A percentile compares a stretch with the other conserved stretches of the same genome.
Conservation (phyloP, 2,888 invertebrate genomes). For the Melanotus villosus region DNA sequence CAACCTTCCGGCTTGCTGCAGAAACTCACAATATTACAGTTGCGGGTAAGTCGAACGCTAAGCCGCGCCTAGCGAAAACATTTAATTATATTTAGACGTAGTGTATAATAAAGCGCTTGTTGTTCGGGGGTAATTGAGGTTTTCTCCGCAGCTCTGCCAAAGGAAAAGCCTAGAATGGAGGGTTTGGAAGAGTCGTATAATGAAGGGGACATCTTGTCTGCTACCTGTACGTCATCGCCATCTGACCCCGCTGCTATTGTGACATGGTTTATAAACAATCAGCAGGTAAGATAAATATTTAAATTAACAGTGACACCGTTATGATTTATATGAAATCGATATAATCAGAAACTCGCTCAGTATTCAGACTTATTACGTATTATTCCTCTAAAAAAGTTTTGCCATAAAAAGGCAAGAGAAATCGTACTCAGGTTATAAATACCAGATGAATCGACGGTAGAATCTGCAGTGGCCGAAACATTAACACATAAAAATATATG, state of each 20-base stretch:
- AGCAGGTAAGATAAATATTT: conserved; percentile 57
- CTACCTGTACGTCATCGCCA: conserved; percentile 64
- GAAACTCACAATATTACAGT: conserved; percentile 70
- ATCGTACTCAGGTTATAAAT: too few species aligned
- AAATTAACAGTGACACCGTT: too few species aligned
- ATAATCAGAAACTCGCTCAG: too few species aligned
- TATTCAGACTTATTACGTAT: neutral
- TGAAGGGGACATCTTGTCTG: conserved; percentile 62
- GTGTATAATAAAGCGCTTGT: conserved; percentile 26
- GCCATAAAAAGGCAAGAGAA: too few species aligned
- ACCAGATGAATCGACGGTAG: too few species aligned
- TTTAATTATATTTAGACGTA: conserved; percentile 27
- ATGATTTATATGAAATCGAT: too few species aligned
- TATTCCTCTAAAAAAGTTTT: too few species aligned
- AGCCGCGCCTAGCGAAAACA: conserved; percentile 1
- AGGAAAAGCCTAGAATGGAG: conserved; percentile 63
- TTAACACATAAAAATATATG: too few species aligned
- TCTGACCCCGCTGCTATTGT: conserved; percentile 65
- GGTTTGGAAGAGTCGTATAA: conserved; percentile 60
- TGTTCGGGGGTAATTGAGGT: conserved; percentile 15
- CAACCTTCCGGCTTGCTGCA: conserved; percentile 69
- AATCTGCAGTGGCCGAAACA: too few species aligned
- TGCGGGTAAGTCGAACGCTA: conserved; percentile 65
- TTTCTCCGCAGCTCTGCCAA: conserved; percentile 63
- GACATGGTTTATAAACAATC: conserved; percentile 64